A percentile compares a stretch with the other conserved stretches of the same genome.
Evolutionary conservation across 2,113 vertebrate species (phyloP).

Genomic region (Psilopogon haemacephalus): DNA sequence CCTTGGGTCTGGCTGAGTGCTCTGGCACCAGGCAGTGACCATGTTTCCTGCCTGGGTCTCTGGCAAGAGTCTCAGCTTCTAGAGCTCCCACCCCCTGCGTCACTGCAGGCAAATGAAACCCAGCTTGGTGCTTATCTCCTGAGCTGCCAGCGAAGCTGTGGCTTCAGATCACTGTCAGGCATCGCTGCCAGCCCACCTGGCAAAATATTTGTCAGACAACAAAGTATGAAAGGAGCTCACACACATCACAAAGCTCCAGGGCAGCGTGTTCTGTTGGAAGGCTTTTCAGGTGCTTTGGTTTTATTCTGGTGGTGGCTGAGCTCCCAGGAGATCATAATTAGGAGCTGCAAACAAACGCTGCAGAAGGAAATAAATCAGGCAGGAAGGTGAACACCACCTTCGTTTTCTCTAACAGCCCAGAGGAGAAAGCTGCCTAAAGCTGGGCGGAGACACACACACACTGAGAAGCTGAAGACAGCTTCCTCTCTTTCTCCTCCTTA

Average conservation of each 20-base stretch:
- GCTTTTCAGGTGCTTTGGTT: not conserved
- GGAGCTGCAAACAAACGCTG: not conserved
- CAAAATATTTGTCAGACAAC: slow-evolving; percentile 7
- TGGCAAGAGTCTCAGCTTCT: not conserved
- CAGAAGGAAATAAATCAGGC: not conserved
- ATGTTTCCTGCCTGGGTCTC: slow-evolving; percentile 39
- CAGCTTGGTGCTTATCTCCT: slow-evolving; percentile 26
- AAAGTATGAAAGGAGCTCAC: not conserved
- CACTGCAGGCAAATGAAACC: not conserved
- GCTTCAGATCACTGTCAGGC: not conserved
- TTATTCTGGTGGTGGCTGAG: not conserved
- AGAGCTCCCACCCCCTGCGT: not conserved
- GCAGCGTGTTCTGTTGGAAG: not conserved
- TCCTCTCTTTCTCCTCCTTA: not conserved
- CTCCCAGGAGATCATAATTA: not conserved
- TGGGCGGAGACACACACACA: too few species aligned
- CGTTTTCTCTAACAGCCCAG: not conserved
- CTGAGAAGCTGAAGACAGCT: not conserved
- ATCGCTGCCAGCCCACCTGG: not conserved
- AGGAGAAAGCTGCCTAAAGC: not conserved
- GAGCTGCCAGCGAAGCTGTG: not conserved
- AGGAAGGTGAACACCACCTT: not conserved
- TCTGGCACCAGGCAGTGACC: not conserved
- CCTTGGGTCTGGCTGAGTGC: slow-evolving; percentile 12
- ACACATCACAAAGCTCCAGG: not conserved